Evolutionary conservation across 2,797 vertebrate species (phyloP), one percentile per base, ranked within the genome.

Genomic region (Microcaecilia unicolor): DNA sequence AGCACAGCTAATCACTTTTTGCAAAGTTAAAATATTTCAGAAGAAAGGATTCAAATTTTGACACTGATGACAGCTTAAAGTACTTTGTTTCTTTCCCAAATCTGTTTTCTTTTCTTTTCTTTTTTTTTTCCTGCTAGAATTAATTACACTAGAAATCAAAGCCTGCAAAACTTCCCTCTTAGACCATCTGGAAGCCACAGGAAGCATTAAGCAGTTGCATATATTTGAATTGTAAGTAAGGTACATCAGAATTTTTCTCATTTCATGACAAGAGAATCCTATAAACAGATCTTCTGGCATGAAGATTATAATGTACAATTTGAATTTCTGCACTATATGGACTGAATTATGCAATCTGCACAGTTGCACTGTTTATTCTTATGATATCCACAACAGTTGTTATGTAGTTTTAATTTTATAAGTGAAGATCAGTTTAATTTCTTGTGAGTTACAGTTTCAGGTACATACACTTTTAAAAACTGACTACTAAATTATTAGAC

Each of bases 101-200:
- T 41, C 37, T 53, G 37, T 37, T n/a, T n/a, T n/a, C n/a, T n/a
- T n/a, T n/a, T n/a, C n/a, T n/a, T n/a, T n/a, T n/a, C n/a, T n/a
- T n/a, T n/a, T n/a, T n/a, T n/a, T 60, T 41, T 35, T 10, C 16
- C 17, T 24, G 21, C 28, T 52, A 36, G 12, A 28, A 17, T 25
- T 44, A 27, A 34, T 18, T 41, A 29, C 20, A 25, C 13, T 14
- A 22, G 31, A 31, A 31, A 6, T 40, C 17, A 10, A 37, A 31
- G 28, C 20, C 22, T 38, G 6, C 18, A 28, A 6, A 29, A 18
- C 39, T 28, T 64, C 51, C 42, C 14, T 56, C 67, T 48, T 41
- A 56, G 54, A 67, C 56, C 66, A 76, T 63, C 70, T 70, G 65
- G 52, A 68, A 72, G 35, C 58, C 55, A 56, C 58, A 29, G 58